These are phyloP conservation scores for Talpa occidentalis DNA, from an alignment of 2,113 vertebrate species.

Conservation along the genomic window DNA sequence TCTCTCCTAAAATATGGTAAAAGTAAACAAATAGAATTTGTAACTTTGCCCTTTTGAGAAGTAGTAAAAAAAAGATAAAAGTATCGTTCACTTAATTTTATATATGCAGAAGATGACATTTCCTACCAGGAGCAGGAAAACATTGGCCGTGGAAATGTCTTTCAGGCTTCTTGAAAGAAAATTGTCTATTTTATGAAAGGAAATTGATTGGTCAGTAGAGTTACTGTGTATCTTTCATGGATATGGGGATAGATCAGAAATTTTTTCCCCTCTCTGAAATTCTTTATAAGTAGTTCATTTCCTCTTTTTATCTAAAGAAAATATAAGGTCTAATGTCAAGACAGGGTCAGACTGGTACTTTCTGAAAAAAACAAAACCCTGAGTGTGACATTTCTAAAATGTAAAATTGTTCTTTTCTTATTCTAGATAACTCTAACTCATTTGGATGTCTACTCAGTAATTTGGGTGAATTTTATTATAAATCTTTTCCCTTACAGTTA, in stretches of 20 bases:
- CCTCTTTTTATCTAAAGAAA: slow-evolving; percentile 43
- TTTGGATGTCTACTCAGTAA: neutral
- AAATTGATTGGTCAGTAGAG: neutral
- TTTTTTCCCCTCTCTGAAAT: neutral
- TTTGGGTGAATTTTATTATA: neutral
- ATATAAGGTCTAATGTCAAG: neutral
- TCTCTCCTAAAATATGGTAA: neutral
- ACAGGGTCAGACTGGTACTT: neutral
- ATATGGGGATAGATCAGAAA: neutral
- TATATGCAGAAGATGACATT: neutral
- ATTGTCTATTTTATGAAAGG: neutral
- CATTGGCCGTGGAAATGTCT: neutral
- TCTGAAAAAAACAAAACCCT: neutral
- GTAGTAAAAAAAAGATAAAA: neutral
- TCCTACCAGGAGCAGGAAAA: neutral
- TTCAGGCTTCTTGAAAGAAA: neutral
- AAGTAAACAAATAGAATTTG: neutral
- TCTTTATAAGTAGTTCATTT: neutral
- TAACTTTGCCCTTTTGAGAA: neutral
- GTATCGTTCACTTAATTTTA: neutral
- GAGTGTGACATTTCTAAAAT: slow-evolving; percentile 39
- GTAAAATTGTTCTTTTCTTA: slow-evolving; percentile 17
- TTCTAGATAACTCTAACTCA: neutral
- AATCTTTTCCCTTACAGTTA: neutral
- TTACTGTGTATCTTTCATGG: neutral